Conservation (phyloP, 2,113 vertebrate genomes). For the Nyctibius bracteatus region DNA sequence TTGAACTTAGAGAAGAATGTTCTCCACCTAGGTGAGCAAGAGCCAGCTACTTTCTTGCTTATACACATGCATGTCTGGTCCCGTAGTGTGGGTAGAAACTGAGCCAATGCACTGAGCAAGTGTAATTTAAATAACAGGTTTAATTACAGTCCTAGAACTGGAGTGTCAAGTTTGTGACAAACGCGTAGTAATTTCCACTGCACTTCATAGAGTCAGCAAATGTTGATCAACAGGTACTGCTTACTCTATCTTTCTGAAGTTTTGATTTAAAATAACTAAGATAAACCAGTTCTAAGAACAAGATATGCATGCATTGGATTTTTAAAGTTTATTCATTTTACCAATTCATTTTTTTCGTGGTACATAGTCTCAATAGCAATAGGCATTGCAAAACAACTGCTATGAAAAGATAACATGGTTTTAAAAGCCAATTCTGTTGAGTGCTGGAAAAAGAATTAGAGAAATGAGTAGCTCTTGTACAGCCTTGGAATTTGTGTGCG, state of each 20-base stretch:
- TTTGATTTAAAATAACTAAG: constrained; percentile 13
- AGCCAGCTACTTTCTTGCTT: background rate
- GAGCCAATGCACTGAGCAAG: background rate
- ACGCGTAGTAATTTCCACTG: background rate
- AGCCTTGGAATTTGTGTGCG: background rate
- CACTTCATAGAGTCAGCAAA: constrained; percentile 7
- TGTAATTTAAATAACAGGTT: constrained; percentile 22
- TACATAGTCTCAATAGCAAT: background rate
- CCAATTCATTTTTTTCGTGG: background rate
- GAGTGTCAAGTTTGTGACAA: constrained; percentile 32
- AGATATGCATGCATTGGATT: background rate
- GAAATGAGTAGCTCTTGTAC: background rate
- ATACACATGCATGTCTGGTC: background rate
- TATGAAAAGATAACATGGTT: background rate
- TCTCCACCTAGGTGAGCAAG: constrained; percentile 2
- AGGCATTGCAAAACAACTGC: background rate
- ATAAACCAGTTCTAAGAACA: background rate
- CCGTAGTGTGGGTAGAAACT: constrained; percentile 10
- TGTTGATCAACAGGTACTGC: constrained; percentile 39
- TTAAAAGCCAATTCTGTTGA: background rate
- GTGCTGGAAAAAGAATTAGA: background rate
- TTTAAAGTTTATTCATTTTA: background rate
- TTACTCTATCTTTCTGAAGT: background rate
- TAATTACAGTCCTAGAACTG: constrained; percentile 27
- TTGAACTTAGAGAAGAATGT: constrained; percentile 28